phyloP scores from a whole-genome alignment of 2,888 invertebrate genomes.

The Lycocerus yunnanus region DNA sequence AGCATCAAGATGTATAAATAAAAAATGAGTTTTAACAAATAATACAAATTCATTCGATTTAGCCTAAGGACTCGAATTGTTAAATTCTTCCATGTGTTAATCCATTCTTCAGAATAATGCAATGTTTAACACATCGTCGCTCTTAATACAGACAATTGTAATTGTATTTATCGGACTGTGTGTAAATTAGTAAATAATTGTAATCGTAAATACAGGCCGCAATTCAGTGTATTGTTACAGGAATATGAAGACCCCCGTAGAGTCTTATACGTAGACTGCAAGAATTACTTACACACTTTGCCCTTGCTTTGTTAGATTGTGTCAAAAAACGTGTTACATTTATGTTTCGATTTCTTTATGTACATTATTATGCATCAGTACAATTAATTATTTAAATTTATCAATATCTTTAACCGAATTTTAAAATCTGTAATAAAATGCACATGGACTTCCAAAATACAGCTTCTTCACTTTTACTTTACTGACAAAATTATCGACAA shows the following conservation, averaged over 20 bases:
- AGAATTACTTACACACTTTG: slow-evolving; percentile 40
- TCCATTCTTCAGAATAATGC: slow-evolving; percentile 35
- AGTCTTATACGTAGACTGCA: slow-evolving; percentile 50
- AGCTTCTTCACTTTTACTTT: not conserved
- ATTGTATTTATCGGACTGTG: slow-evolving; percentile 56
- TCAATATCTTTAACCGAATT: not conserved
- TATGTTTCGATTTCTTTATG: not conserved
- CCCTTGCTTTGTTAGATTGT: slow-evolving; percentile 31
- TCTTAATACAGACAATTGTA: slow-evolving; percentile 51
- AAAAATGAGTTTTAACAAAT: slow-evolving; percentile 18
- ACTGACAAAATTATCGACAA: not conserved
- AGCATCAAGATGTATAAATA: not conserved
- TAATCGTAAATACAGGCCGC: slow-evolving; percentile 50
- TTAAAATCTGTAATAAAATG: not conserved
- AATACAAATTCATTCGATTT: slow-evolving; percentile 29
- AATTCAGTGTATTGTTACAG: slow-evolving; percentile 46
- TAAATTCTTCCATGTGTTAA: slow-evolving; percentile 34
- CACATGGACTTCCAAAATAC: not conserved
- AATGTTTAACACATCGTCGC: slow-evolving; percentile 42
- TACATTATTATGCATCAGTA: not conserved
- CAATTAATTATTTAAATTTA: not conserved
- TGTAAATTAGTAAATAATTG: slow-evolving; percentile 55
- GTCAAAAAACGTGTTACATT: slow-evolving; percentile 19
- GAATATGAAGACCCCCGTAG: slow-evolving; percentile 45
- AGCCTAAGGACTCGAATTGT: slow-evolving; percentile 24